These are phyloP conservation scores for Rhinolophus ferrumequinum DNA, from an alignment of 2,113 vertebrate genomes.

Conservation along the genomic window DNA sequence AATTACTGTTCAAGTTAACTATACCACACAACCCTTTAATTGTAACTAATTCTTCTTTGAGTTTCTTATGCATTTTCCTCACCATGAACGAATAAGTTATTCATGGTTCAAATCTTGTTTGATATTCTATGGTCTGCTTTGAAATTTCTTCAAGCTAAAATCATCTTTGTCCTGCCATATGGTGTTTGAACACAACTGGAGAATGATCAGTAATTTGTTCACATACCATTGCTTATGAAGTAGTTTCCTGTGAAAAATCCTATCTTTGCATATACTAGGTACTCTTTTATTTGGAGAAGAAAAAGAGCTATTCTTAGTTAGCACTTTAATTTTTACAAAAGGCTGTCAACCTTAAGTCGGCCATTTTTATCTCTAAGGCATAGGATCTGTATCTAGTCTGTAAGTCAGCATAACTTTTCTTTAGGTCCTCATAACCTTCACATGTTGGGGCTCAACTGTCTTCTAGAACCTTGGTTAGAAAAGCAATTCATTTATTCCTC, in stretches of 20 bases:
- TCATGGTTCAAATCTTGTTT: constrained; percentile 13
- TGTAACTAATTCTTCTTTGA: constrained; percentile 27
- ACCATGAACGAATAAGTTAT: neutral
- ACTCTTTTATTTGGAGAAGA: neutral
- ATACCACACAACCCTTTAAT: neutral
- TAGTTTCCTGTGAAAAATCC: neutral
- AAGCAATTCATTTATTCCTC: neutral
- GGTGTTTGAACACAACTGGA: neutral
- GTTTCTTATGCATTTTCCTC: neutral
- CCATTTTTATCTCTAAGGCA: neutral
- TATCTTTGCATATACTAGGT: neutral
- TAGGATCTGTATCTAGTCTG: neutral
- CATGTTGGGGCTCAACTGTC: neutral
- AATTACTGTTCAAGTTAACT: neutral
- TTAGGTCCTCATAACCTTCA: neutral
- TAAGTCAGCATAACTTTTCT: neutral
- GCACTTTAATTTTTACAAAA: neutral
- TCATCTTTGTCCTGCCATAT: neutral
- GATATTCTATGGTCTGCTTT: neutral
- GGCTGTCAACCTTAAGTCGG: neutral
- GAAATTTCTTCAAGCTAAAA: constrained; percentile 43
- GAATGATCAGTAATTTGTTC: neutral
- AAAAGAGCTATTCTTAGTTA: neutral
- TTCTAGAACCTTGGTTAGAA: neutral
- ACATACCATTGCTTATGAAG: neutral